phyloP scores from a whole-genome alignment of 2,113 vertebrate species.

The Pelecanus crispus region DNA sequence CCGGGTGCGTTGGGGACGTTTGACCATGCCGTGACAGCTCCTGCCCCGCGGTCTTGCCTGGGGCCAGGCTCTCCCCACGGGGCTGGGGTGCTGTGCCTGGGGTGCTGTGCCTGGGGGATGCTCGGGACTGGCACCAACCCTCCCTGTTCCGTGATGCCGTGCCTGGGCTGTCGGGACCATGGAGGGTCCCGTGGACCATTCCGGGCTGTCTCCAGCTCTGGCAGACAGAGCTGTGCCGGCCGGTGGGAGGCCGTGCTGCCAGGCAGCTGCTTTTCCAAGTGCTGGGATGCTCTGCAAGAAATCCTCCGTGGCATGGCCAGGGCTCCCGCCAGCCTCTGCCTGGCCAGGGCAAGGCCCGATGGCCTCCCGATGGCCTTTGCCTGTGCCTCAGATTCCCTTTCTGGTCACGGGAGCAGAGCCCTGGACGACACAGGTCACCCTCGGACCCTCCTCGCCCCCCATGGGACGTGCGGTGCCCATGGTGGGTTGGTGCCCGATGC shows the following conservation, averaged over 20 bases:
- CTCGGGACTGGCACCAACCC: not conserved
- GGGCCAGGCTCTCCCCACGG: rapidly evolving
- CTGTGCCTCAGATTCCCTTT: rapidly evolving
- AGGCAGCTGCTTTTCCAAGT: not conserved
- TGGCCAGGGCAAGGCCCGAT: rapidly evolving
- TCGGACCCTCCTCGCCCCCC: rapidly evolving
- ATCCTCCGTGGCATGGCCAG: rapidly evolving
- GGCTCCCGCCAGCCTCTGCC: not conserved
- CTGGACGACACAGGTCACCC: rapidly evolving
- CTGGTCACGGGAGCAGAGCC: rapidly evolving
- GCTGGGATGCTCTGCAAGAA: not conserved
- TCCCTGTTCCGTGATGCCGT: rapidly evolving
- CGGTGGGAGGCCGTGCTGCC: rapidly evolving
- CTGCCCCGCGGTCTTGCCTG: not conserved
- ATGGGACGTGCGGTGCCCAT: rapidly evolving
- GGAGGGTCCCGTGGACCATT: not conserved
- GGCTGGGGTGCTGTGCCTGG: not conserved
- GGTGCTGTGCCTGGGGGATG: not conserved
- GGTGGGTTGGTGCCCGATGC: not conserved
- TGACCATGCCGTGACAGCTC: rapidly evolving
- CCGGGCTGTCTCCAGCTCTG: not conserved
- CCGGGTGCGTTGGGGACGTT: rapidly evolving
- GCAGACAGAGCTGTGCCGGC: rapidly evolving
- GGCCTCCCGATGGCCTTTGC: rapidly evolving
- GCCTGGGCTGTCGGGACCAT: rapidly evolving